Evolutionary conservation across 2,113 vertebrate genomes (phyloP).

Genomic region (Puma concolor): DNA sequence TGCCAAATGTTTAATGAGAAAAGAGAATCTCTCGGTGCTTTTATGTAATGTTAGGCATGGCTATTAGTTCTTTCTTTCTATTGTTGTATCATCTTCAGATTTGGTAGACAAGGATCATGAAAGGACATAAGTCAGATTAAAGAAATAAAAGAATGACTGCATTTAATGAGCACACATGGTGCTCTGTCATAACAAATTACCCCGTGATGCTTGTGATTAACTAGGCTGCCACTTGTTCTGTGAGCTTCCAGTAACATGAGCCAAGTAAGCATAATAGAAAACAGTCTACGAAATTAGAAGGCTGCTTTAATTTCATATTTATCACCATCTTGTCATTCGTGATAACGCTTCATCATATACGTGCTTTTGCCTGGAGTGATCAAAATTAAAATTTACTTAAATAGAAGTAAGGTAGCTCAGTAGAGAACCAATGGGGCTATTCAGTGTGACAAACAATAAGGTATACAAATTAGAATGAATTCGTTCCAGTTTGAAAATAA

Average conservation of each 20-base stretch:
- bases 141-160: constrained; percentile 68
- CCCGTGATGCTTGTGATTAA: constrained; percentile 79
- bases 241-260: constrained; percentile 59
- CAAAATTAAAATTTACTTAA: constrained; percentile 76
- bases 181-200: constrained; percentile 84
- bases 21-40: background rate
- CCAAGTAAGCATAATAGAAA: constrained; percentile 79
- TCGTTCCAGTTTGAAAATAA: constrained; percentile 42
- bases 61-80: constrained; percentile 44
- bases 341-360: constrained; percentile 52
- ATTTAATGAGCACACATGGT: constrained; percentile 78
- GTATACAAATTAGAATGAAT: constrained; percentile 68
- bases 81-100: background rate
- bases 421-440: constrained; percentile 1
- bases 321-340: constrained; percentile 74
- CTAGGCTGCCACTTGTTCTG: constrained; percentile 74
- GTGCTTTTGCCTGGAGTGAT: constrained; percentile 54
- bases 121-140: constrained; percentile 57
- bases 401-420: constrained; percentile 54
- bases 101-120: constrained; percentile 61
- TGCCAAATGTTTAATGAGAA: background rate
- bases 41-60: background rate
- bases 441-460: constrained; percentile 66
- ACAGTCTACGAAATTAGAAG: constrained; percentile 75
- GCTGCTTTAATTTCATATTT: constrained; percentile 75